Evolutionary conservation across 2,888 invertebrate genomes (phyloP), one percentile per base, ranked within the genome.

Genomic region (Craniophora ligustri): DNA sequence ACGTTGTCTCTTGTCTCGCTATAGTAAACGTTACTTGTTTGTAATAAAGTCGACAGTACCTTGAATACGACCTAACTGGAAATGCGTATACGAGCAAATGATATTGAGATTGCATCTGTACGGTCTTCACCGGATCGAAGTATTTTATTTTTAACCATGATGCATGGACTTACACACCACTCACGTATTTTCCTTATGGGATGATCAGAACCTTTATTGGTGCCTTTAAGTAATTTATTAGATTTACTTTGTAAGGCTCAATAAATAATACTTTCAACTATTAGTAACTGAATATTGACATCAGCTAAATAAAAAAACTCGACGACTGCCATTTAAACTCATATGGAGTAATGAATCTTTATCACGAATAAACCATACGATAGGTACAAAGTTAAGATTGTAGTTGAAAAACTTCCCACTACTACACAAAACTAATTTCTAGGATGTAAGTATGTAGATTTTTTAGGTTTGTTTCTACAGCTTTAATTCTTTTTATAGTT

Each of bases 101-200:
- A 44, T 71, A 50, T 66, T 46, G 36, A 46, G 28, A 51, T 53
- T 40, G 38, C 51, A 58, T 67, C 34, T 45, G 41, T 54, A 47
- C 35, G 23, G 45, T 55, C 40, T 50, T 40, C 5, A 19, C 3
- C 7, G 38, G 48, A 53, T 49, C 26, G 19, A 41, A 41, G 44
- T 50, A 42, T 67, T 67, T 53, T 62, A 67, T 62, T 61, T 56
- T 71, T 66, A 53, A 60, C 50, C 10, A 36, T 51, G 54, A 51
- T 59, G 38, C 48, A 55, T 51, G 32, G 21, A 21, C 36, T 14
- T 46, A 50, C 26, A 42, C 11, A 32, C 21, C 7, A 30, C 39
- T 54, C 26, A 51, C 39, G 38, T 44, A 28, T 40, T 55, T 55
- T 40, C 55, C 72, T 50, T 67, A 55, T 54, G 38, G 16, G 46